Evolutionary conservation across 2,113 vertebrate genomes (phyloP).

Genomic region (Falcunculus frontatus): DNA sequence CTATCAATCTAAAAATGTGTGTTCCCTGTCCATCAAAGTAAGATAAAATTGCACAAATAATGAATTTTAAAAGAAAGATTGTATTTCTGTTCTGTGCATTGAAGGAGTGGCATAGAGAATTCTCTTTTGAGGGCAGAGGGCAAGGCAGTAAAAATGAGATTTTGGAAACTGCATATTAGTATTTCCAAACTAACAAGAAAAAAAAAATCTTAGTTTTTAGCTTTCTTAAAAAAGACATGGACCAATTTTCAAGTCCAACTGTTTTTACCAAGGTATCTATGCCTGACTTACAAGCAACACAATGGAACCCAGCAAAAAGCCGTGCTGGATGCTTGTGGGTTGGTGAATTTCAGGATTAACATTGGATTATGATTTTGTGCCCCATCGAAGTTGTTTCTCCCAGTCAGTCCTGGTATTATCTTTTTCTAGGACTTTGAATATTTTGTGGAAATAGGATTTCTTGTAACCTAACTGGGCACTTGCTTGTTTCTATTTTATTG

Average conservation of each 20-base stretch:
- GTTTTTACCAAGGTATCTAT: background rate
- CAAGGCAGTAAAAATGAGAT: background rate
- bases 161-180: background rate
- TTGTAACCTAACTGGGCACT: background rate
- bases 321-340: background rate
- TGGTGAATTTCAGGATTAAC: background rate
- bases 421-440: background rate
- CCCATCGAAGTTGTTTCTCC: background rate
- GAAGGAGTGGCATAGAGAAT: background rate
- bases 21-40: background rate
- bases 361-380: background rate
- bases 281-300: rapidly evolving
- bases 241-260: background rate
- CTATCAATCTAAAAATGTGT: background rate
- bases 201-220: background rate
- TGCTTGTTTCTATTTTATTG: background rate
- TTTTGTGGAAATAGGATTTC: background rate
- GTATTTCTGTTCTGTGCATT: background rate
- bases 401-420: background rate
- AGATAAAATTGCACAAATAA: background rate
- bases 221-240: background rate
- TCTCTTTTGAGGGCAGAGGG: background rate
- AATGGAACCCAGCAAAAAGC: background rate
- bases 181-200: background rate
- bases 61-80: background rate